These are phyloP conservation scores for Hipposideros armiger DNA, from an alignment of 2,113 vertebrate species.

Conservation along the genomic window DNA sequence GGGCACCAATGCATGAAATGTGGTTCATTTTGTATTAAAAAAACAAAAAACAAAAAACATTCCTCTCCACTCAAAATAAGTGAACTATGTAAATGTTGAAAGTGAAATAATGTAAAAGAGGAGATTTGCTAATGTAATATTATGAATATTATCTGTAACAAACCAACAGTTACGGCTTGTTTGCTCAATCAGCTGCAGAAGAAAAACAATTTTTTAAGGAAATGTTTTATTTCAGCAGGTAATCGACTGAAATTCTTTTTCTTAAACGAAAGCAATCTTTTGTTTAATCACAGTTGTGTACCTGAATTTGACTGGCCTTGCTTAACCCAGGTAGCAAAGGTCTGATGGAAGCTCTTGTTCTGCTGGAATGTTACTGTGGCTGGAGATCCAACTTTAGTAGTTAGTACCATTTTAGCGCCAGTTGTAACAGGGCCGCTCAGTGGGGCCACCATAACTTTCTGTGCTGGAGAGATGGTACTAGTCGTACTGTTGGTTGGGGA, in stretches of 20 bases:
- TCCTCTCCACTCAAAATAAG: conserved; percentile 64
- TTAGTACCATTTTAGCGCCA: conserved; percentile 95
- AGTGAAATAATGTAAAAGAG: conserved; percentile 71
- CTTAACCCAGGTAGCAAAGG: conserved; percentile 98
- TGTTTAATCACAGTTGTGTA: conserved; percentile 78
- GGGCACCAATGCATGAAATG: conserved; percentile 78
- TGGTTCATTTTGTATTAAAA: conserved; percentile 66
- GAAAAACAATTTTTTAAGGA: conserved; percentile 49
- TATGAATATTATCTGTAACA: conserved; percentile 61
- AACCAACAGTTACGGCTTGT: conserved; percentile 9
- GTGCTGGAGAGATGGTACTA: conserved; percentile 88
- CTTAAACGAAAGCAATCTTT: conserved; percentile 29
- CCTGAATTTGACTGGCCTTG: conserved; percentile 96
- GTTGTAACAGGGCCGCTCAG: conserved; percentile 90
- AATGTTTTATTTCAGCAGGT: conserved; percentile 47
- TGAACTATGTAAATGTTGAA: conserved; percentile 74
- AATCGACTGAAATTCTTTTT: conserved; percentile 15
- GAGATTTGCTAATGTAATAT: conserved; percentile 49
- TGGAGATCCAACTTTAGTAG: conserved; percentile 95
- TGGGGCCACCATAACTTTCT: conserved; percentile 92
- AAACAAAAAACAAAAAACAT: conserved; percentile 31
- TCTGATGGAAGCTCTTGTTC: conserved; percentile 99
- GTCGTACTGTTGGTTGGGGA: conserved; percentile 89
- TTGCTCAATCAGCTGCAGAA: conserved; percentile 41
- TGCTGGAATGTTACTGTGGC: conserved; percentile 96